Conservation (phyloP, 2,113 vertebrate genomes). For the Madoqua kirkii region DNA sequence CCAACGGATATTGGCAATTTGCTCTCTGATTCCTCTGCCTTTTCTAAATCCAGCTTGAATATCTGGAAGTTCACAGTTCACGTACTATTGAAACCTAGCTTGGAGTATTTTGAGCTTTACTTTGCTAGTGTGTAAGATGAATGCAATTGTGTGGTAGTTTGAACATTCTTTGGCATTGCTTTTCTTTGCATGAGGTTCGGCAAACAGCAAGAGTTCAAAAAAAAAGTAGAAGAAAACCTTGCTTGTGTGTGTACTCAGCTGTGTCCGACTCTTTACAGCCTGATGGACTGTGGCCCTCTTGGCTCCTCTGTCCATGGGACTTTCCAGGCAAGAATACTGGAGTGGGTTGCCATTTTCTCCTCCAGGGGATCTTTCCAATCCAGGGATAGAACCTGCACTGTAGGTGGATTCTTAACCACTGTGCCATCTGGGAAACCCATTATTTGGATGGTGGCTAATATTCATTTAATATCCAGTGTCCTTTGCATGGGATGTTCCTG, state of each 20-base stretch:
- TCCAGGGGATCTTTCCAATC: background rate
- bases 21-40: background rate
- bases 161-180: background rate
- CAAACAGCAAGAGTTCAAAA: background rate
- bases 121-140: background rate
- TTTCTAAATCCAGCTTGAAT: background rate
- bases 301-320: background rate
- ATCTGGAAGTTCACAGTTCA: background rate
- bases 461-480: background rate
- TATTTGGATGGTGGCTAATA: background rate
- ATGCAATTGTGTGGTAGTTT: background rate
- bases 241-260: background rate
- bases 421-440: background rate
- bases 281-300: background rate
- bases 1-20: background rate
- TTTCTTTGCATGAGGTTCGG: background rate
- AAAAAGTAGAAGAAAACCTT: background rate
- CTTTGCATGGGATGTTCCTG: background rate
- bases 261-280: background rate
- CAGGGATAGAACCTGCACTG: background rate
- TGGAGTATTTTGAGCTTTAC: background rate
- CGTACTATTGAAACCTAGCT: background rate
- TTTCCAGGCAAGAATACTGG: background rate
- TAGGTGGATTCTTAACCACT: background rate
- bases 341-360: background rate